These are phyloP conservation scores for Pangasius macronema DNA, from an alignment of 2,797 vertebrate species.

Conservation along the genomic window DNA sequence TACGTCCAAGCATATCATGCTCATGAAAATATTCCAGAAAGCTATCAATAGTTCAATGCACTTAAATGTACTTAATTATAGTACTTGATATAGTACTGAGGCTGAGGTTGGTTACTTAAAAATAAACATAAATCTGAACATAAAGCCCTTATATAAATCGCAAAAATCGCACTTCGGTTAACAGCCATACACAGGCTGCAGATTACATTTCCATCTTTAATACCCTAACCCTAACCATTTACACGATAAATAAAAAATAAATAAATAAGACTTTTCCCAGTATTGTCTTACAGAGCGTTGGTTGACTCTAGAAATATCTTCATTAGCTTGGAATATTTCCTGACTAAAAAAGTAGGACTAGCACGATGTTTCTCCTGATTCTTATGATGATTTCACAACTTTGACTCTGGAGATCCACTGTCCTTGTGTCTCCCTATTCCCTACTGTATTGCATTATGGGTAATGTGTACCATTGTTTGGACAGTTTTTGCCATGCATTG, in stretches of 20 bases:
- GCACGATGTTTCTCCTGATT: too few relatives aligned
- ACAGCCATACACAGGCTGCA: neutral
- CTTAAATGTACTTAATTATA: neutral
- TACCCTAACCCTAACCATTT: neutral
- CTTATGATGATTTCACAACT: too few relatives aligned
- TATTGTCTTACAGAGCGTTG: neutral
- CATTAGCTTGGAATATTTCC: neutral
- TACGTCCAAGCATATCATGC: neutral
- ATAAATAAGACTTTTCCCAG: neutral
- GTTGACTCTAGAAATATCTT: neutral
- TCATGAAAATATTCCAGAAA: constrained; percentile 2
- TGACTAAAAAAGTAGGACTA: too few relatives aligned
- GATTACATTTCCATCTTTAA: neutral
- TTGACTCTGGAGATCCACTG: too few relatives aligned
- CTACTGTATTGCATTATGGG: neutral
- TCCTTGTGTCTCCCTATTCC: too few relatives aligned
- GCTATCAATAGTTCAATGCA: neutral
- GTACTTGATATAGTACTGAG: neutral
- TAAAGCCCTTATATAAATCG: neutral
- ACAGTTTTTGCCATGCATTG: neutral
- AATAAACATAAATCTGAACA: neutral
- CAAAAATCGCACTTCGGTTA: neutral
- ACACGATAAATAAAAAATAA: neutral
- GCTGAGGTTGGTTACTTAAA: constrained; percentile 2
- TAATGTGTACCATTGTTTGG: neutral